These are phyloP conservation scores for Pangasius macronema DNA, from an alignment of 2,797 vertebrate genomes.

Conservation along the genomic window DNA sequence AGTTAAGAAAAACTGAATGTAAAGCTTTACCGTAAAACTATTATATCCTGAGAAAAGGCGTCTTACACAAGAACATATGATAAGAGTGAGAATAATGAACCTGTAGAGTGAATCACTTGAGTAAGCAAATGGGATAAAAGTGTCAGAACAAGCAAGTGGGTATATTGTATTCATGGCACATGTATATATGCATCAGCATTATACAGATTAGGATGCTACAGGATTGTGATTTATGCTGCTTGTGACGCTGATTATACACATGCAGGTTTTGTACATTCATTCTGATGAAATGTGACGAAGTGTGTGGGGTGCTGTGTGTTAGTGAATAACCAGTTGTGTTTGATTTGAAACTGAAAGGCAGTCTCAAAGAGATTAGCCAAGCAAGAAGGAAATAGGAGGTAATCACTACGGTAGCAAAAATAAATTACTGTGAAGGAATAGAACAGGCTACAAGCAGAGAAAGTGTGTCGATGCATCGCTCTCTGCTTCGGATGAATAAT, in stretches of 20 bases:
- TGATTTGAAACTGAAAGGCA: constrained; percentile 14
- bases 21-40: neutral
- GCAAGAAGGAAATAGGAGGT: neutral
- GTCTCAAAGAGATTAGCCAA: neutral
- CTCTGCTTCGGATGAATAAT: constrained; percentile 79
- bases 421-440: neutral
- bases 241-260: neutral
- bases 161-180: neutral
- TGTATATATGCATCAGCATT: neutral
- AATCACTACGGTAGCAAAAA: neutral
- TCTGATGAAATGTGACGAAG: neutral
- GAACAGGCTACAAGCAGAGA: neutral
- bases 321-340: neutral
- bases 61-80: neutral
- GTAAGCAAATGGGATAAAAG: neutral
- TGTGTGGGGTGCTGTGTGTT: constrained; percentile 1
- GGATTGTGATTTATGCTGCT: constrained; percentile 7
- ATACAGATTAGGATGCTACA: neutral
- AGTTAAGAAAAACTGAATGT: neutral
- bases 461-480: constrained; percentile 62
- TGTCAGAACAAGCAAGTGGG: neutral
- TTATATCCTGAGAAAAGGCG: neutral
- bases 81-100: neutral
- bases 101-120: constrained; percentile 1
- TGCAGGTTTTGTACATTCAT: neutral